Conservation (phyloP, 2,888 invertebrate species). For the Atrina japonica region DNA sequence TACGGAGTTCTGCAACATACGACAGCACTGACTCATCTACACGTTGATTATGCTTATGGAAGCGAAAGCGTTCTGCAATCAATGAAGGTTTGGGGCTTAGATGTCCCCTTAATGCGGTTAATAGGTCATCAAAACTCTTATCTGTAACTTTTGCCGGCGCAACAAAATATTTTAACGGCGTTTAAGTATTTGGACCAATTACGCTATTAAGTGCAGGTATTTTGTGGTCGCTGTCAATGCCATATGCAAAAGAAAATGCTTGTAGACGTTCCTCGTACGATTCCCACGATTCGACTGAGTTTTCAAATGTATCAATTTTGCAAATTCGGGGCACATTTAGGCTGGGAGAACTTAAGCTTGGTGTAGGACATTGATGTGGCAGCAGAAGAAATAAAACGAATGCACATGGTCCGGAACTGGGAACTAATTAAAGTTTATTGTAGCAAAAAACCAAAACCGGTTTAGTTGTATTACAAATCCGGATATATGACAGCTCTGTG, state of each 20-base stretch:
- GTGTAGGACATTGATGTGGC: no score
- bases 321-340: no score
- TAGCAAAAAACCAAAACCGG: no score
- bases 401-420: no score
- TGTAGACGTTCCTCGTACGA: slow-evolving; percentile 17
- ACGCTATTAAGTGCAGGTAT: slow-evolving; percentile 1
- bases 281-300: slow-evolving; percentile 13
- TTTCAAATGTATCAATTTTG: no score
- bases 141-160: slow-evolving; percentile 1
- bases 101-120: slow-evolving; percentile 36
- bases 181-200: slow-evolving; percentile 9
- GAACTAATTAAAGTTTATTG: no score
- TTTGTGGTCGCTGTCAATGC: slow-evolving; percentile 4
- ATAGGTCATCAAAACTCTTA: slow-evolving; percentile 18
- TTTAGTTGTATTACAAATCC: no score
- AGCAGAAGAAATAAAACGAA: no score
- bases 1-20: slow-evolving; percentile 41
- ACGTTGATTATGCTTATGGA: slow-evolving; percentile 44
- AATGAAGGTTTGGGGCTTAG: slow-evolving; percentile 45
- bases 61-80: slow-evolving; percentile 50
- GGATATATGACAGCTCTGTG: no score
- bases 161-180: slow-evolving; percentile 1
- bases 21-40: slow-evolving; percentile 42
- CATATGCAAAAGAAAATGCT: slow-evolving; percentile 15
- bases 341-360: no score